Evolutionary conservation across 2,888 invertebrate genomes (phyloP), one percentile per base, ranked within the genome.

Genomic region (Pollenia griseotomentosa): DNA sequence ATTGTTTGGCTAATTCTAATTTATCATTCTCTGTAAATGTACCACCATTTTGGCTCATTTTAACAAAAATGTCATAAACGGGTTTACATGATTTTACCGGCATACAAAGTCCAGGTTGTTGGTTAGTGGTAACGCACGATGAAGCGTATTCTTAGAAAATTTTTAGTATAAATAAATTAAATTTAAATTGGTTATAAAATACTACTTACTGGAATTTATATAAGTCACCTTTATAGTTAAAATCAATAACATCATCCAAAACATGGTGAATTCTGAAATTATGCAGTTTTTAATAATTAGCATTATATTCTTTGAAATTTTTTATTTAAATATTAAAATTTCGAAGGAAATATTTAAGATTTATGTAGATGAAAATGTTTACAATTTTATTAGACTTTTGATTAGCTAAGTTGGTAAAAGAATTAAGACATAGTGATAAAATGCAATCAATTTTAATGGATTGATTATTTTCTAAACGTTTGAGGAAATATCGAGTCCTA

Each of bases 81-180:
- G 40, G n/a, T 61, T 70, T 75, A 10, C 82, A 83, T 16, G 82
- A 83, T 65, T 70, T 83, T 0, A 83, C 61, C n/a, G 82, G 82
- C 75, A 83, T 70, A 55, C 83, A 83, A 8, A 75, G 9, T 7
- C 83, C 75, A 9, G 53, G 10, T 55, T 75, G 61, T 40, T 75
- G 75, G 44, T 65, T n/a, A 0, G 57, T 5, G 7, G 23, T 83
- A 2, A 65, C 2, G 46, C 83, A 83, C 0, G 65, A 42, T 14
- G 83, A 65, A 0, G 48, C 78, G 57, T 83, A 83, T n/a, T 73
- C 83, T 83, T n/a, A 9, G 14, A 0, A 33, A 59, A 19, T 19
- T 51, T 59, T 23, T n/a, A 10, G 42, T 23, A 48, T 44, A 46
- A 65, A 23, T 23, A 46, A 12, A 48, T 55, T 71, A 12, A 40